A percentile compares a stretch with the other conserved stretches of the same genome.
Evolutionary conservation across 2,113 vertebrate genomes (phyloP).

Genomic region (Vireo altiloquus): DNA sequence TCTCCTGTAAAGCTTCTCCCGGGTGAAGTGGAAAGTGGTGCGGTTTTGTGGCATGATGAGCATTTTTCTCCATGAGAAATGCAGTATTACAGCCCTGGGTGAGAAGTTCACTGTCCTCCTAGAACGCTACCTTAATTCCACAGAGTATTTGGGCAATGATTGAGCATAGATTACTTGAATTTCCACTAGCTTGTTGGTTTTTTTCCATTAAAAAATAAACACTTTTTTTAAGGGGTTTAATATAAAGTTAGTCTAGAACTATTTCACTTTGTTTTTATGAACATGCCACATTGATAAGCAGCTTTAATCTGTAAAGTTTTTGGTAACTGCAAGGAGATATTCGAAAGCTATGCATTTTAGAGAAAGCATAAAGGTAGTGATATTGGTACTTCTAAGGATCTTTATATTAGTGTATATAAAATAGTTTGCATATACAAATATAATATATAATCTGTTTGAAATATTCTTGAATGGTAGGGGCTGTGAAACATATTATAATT

Average conservation of each 20-base stretch:
- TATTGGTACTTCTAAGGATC: conserved; percentile 59
- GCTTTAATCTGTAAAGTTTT: conserved; percentile 64
- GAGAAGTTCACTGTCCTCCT: conserved; percentile 49
- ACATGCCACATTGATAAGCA: conserved; percentile 60
- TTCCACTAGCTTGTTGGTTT: conserved; percentile 23
- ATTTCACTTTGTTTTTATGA: conserved; percentile 57
- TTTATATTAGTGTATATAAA: conserved; percentile 69
- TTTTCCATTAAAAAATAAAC: conserved; percentile 40
- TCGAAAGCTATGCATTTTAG: conserved; percentile 63
- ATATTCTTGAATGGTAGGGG: conserved; percentile 45
- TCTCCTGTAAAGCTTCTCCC: conserved; percentile 8
- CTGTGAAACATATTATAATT: conserved; percentile 52
- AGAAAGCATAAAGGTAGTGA: conserved; percentile 52
- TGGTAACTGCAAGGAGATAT: conserved; percentile 61
- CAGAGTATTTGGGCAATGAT: conserved; percentile 3
- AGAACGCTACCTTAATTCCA: conserved; percentile 23
- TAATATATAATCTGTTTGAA: conserved; percentile 60
- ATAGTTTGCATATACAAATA: conserved; percentile 61
- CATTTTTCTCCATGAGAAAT: conserved; percentile 29
- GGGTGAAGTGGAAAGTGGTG: not conserved
- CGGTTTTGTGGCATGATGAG: conserved; percentile 15
- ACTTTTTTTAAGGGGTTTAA: conserved; percentile 42
- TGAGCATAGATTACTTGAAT: conserved; percentile 60
- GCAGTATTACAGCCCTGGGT: not conserved
- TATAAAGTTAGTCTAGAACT: conserved; percentile 24